Evolutionary conservation across 2,113 vertebrate genomes (phyloP).

Genomic region (Syngnathus scovelli): DNA sequence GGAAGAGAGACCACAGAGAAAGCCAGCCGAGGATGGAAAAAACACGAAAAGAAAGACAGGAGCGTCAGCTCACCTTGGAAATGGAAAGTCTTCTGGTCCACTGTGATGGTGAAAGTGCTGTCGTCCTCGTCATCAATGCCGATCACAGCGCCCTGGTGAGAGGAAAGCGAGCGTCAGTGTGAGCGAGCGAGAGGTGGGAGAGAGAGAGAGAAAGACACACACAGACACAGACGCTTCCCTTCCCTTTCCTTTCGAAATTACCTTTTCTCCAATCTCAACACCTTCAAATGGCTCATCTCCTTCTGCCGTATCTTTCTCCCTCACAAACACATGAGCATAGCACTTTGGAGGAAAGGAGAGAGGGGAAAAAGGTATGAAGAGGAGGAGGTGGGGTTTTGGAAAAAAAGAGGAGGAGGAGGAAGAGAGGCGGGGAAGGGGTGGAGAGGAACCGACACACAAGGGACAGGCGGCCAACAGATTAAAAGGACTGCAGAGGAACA

Average conservation of each 20-base stretch:
- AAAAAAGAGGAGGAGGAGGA: slow-evolving; percentile 19
- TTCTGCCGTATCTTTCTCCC: slow-evolving; percentile 21
- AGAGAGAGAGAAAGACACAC: slow-evolving; percentile 71
- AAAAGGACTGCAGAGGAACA: slow-evolving; percentile 34
- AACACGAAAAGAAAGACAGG: neutral
- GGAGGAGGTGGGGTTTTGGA: slow-evolving; percentile 43
- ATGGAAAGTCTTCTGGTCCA: slow-evolving; percentile 99
- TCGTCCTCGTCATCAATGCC: slow-evolving; percentile 99
- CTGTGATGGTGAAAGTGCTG: slow-evolving; percentile 99
- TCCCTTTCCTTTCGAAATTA: slow-evolving; percentile 21
- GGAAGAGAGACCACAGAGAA: neutral
- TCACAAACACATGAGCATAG: slow-evolving; percentile 8
- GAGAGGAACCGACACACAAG: slow-evolving; percentile 39
- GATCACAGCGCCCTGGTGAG: slow-evolving; percentile 98
- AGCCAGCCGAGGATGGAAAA: neutral
- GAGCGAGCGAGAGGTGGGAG: slow-evolving; percentile 58
- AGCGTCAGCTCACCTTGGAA: slow-evolving; percentile 91
- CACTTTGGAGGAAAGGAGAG: slow-evolving; percentile 33
- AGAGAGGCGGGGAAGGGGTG: slow-evolving; percentile 37
- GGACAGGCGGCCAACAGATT: slow-evolving; percentile 33
- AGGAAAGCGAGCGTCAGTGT: slow-evolving; percentile 28
- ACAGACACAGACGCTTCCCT: slow-evolving; percentile 72
- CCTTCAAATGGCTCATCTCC: slow-evolving; percentile 38
- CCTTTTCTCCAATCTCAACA: slow-evolving; percentile 13
- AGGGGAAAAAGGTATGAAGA: slow-evolving; percentile 10